Evolutionary conservation across 2,113 vertebrate genomes (phyloP).

Genomic region (Mastomys natalensis): DNA sequence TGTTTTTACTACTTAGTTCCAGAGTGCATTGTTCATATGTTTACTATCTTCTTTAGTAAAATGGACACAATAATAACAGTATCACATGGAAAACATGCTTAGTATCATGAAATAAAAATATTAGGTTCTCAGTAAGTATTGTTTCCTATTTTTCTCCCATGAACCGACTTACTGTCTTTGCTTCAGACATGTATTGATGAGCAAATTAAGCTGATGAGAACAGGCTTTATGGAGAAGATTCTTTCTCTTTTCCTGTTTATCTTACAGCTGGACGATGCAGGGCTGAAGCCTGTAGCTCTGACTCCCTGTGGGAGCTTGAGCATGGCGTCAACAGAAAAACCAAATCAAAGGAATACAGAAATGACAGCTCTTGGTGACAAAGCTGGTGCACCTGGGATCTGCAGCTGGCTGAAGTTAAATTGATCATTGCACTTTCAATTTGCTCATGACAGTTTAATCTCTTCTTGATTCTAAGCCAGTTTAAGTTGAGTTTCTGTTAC

Average conservation of each 20-base stretch:
- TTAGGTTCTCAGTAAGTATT: not conserved
- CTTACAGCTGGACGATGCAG: slow-evolving; percentile 2
- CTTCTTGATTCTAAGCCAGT: not conserved
- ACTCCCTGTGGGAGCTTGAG: not conserved
- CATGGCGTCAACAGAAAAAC: not conserved
- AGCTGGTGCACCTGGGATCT: not conserved
- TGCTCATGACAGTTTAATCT: not conserved
- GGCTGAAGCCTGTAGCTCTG: not conserved
- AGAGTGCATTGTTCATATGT: not conserved
- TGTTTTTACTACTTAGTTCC: not conserved
- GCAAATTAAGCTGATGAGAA: not conserved
- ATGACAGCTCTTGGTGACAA: not conserved
- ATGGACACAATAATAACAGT: not conserved
- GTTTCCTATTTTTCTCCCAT: not conserved
- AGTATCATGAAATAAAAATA: not conserved
- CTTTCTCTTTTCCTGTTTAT: not conserved
- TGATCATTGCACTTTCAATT: slow-evolving; percentile 25
- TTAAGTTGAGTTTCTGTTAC: slow-evolving; percentile 2
- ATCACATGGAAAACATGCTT: not conserved
- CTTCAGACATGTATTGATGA: not conserved
- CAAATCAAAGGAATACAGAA: not conserved
- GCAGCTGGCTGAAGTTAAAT: slow-evolving; percentile 3
- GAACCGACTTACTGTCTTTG: not conserved
- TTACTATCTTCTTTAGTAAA: slow-evolving; percentile 43
- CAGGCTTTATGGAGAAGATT: not conserved